Base-by-base conservation (phyloP, 2,888 invertebrate genomes). In the Ormyrus rosae region DNA sequence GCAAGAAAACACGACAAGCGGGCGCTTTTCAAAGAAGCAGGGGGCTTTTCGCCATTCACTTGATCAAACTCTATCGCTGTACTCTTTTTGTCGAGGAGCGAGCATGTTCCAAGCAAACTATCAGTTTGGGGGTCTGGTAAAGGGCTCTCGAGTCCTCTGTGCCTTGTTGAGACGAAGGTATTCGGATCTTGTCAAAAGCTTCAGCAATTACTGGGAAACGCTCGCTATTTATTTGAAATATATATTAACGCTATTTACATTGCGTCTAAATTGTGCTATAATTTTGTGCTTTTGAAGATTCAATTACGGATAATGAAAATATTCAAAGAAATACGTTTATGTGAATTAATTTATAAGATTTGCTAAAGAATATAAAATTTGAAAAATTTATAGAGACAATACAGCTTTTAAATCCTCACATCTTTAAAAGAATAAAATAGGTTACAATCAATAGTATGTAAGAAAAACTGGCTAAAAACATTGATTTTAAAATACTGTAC, bases 141-240 rank as follows among this genome's bases (percentile, higher is more conserved):
- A 84, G 83, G 74, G 82, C 81, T 78, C 81, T 85, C 83, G 79
- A 83, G 81, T 82, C 84, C 83, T 84, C 82, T 82, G 84, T 78
- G 81, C 84, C 84, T 85, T 85, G 85, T 85, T 84, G 74, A 83
- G 81, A 82, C 84, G 83, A 85, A 84, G 85, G 85, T 87, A 87
- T 87, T 86, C 85, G 82, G 83, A 84, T 83, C 85, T 81, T 81
- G 70, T 81, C 78, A 74, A 83, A 80, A 82, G 69, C 71, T 76
- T 74, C 64, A 13, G 55, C 58, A 70, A 56, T 78, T 78, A 51
- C 19, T 46, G 46, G 7, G 4, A 11, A 65, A 48, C 58, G 56
- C 19, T 48, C 51, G 6, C 5, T 6, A 6, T 34, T 64, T 63
- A 72, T 78, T 60, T 53, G 19, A 67, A 71, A 72, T 67, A 53